Percentiles rank a stretch among this genome's conserved stretches.
phyloP scores from a whole-genome alignment of 1,140 invertebrate species.

The Calliopsis andreniformis region DNA sequence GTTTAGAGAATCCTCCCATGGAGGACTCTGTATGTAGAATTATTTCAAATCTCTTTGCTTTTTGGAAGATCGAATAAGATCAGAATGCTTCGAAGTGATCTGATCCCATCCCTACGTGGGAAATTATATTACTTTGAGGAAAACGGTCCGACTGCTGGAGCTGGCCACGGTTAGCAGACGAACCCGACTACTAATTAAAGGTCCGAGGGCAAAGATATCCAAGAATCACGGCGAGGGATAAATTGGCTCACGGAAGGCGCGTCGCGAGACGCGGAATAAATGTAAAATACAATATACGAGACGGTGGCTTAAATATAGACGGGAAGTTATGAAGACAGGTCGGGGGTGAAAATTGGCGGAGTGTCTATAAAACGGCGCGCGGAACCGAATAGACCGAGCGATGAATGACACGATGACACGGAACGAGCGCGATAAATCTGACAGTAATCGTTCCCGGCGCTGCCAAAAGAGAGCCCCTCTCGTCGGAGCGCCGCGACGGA shows the following conservation, averaged over 20 bases:
- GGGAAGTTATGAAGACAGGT: conserved; percentile 7
- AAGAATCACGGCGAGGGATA: background rate
- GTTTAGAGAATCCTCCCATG: too few species aligned
- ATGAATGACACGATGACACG: conserved; percentile 60
- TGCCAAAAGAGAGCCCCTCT: conserved; percentile 47
- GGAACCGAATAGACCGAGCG: conserved; percentile 18
- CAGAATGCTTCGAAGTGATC: too few species aligned
- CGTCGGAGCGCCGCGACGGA: conserved; percentile 5
- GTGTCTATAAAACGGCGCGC: conserved; percentile 26
- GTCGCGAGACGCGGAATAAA: conserved; percentile 1
- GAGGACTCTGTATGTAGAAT: too few species aligned
- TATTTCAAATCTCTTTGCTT: too few species aligned
- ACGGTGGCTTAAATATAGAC: conserved; percentile 25
- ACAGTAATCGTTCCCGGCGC: conserved; percentile 44
- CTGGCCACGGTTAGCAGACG: background rate
- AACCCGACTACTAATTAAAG: background rate
- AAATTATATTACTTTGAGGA: too few species aligned
- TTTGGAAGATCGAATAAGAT: too few species aligned
- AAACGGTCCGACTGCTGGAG: too few species aligned
- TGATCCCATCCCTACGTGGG: too few species aligned
- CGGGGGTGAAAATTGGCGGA: conserved; percentile 42
- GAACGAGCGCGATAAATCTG: conserved; percentile 51
- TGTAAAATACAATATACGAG: conserved; percentile 17
- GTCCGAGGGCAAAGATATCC: background rate
- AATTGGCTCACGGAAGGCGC: background rate